A percentile compares a stretch with the other conserved stretches of the same genome.
Evolutionary conservation across 1,140 invertebrate species (phyloP).

Genomic region (Neomicropteryx cornuta): DNA sequence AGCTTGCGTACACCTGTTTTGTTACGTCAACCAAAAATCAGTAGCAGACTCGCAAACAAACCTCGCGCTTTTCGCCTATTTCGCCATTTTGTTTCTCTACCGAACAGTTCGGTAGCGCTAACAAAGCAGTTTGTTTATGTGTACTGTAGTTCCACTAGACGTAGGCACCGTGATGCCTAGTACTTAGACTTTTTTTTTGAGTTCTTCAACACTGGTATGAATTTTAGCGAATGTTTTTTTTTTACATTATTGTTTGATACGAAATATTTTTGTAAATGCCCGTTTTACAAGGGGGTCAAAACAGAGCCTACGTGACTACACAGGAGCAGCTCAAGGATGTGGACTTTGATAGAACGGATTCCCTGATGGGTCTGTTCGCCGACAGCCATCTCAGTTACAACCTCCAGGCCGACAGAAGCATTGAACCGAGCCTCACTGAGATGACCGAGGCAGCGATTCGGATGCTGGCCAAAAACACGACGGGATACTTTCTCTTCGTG

Average conservation of each 20-base stretch:
- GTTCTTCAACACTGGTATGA: no score
- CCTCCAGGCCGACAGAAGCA: slow-evolving; percentile 20
- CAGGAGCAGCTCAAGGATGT: slow-evolving; percentile 20
- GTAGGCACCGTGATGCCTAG: no score
- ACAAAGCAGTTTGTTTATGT: no score
- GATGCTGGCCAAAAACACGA: slow-evolving; percentile 49
- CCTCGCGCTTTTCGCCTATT: no score
- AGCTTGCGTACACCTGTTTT: no score
- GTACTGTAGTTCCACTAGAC: no score
- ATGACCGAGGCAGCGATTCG: slow-evolving; percentile 66
- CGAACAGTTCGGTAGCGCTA: no score
- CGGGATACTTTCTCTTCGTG: slow-evolving; percentile 54
- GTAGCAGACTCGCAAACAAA: no score
- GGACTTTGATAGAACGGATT: slow-evolving; percentile 14
- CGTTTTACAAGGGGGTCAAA: no score
- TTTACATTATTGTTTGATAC: slow-evolving; percentile 22
- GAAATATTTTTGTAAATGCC: slow-evolving; percentile 31
- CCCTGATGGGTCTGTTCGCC: slow-evolving; percentile 40
- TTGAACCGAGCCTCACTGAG: slow-evolving; percentile 43
- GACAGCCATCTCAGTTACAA: slow-evolving; percentile 28
- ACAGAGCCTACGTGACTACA: slow-evolving; percentile 17
- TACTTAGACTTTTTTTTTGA: no score
- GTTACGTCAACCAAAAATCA: no score
- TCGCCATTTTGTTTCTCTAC: no score
- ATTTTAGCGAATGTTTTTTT: slow-evolving; percentile 38